These are phyloP conservation scores for Apocrypta bakeri DNA, from an alignment of 1,140 invertebrate species.

Conservation along the genomic window DNA sequence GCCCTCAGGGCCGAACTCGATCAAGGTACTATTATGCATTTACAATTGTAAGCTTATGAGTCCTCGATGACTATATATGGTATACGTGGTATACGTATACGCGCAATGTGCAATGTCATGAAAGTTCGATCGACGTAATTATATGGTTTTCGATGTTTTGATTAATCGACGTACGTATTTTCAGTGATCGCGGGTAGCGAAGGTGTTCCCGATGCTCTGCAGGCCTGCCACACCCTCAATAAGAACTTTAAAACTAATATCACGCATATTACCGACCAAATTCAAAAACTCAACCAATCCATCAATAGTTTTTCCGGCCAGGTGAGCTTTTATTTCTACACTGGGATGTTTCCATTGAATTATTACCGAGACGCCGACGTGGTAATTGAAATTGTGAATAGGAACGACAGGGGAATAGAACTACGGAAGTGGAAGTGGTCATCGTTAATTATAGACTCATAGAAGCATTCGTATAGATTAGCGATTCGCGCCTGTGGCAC, in stretches of 20 bases:
- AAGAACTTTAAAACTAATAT: slow-evolving; percentile 79
- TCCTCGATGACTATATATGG: too few species aligned
- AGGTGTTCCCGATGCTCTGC: slow-evolving; percentile 78
- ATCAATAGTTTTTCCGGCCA: slow-evolving; percentile 74
- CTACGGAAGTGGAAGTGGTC: too few species aligned
- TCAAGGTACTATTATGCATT: slow-evolving; percentile 74
- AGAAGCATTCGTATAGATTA: too few species aligned
- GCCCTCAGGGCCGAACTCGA: slow-evolving; percentile 80
- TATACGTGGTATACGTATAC: background rate
- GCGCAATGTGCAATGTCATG: slow-evolving; percentile 31
- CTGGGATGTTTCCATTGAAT: too few species aligned
- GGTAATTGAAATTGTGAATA: too few species aligned
- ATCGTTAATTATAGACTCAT: too few species aligned
- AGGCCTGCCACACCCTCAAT: slow-evolving; percentile 79
- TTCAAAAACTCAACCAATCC: slow-evolving; percentile 71
- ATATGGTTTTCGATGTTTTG: too few species aligned
- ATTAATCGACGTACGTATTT: slow-evolving; percentile 54
- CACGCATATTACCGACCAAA: slow-evolving; percentile 74
- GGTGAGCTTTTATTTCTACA: too few species aligned
- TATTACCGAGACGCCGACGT: too few species aligned
- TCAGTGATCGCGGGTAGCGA: slow-evolving; percentile 80
- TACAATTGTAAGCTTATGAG: too few species aligned
- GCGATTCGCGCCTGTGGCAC: too few species aligned
- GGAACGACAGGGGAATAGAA: too few species aligned
- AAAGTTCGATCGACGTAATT: background rate